These are phyloP conservation scores for Stomorhina lunata DNA, from an alignment of 2,888 invertebrate genomes.

Conservation along the genomic window DNA sequence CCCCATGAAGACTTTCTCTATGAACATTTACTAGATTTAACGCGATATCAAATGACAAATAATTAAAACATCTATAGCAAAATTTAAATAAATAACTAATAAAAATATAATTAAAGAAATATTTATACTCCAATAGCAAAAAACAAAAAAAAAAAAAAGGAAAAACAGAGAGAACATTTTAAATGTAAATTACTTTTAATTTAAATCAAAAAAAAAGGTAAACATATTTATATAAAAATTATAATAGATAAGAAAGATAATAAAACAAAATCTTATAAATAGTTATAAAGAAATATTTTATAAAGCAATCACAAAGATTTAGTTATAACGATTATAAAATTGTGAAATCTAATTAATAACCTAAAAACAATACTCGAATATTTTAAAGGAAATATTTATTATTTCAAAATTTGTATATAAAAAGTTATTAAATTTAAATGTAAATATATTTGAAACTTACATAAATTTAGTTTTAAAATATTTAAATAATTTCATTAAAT, in stretches of 20 bases:
- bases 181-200: slow-evolving; percentile 22
- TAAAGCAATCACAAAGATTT: slow-evolving; percentile 28
- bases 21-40: slow-evolving; percentile 80
- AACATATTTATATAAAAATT: too few relatives aligned
- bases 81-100: slow-evolving; percentile 5
- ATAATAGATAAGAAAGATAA: too few relatives aligned
- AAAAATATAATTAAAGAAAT: slow-evolving; percentile 20
- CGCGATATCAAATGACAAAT: slow-evolving; percentile 80
- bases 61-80: slow-evolving; percentile 72
- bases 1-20: slow-evolving; percentile 81
- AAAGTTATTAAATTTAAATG: too few relatives aligned
- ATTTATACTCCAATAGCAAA: slow-evolving; percentile 25
- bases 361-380: neutral
- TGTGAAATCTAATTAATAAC: neutral
- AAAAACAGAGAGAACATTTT: too few relatives aligned
- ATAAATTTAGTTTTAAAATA: neutral
- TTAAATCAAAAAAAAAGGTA: slow-evolving; percentile 3
- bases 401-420: neutral
- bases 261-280: too few relatives aligned
- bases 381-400: neutral
- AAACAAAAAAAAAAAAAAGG: neutral
- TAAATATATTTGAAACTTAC: neutral
- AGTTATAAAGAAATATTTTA: too few relatives aligned
- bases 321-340: neutral
- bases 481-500: neutral